Conservation (phyloP, 2,113 vertebrate species). For the Rana temporaria region DNA sequence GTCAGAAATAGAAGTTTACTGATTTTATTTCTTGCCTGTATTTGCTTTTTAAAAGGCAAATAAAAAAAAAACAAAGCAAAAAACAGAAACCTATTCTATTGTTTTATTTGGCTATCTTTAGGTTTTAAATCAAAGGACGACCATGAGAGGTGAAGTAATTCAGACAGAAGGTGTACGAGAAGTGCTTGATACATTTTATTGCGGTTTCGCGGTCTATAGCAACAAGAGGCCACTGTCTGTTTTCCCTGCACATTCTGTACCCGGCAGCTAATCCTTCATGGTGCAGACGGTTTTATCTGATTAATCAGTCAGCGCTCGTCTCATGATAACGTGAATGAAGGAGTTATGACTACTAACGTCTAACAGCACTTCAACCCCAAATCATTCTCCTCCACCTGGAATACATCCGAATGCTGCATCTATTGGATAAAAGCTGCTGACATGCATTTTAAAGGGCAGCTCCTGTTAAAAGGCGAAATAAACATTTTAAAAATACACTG, state of each 20-base stretch:
- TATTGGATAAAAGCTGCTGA: conserved; percentile 27
- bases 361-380: conserved; percentile 19
- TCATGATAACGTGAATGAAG: conserved; percentile 34
- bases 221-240: conserved; percentile 32
- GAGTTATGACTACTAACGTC: conserved; percentile 30
- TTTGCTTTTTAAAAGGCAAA: too few species aligned
- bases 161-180: neutral
- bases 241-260: conserved; percentile 31
- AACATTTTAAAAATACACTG: too few species aligned
- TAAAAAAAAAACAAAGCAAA: neutral
- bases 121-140: neutral
- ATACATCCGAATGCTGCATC: conserved; percentile 1
- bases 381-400: conserved; percentile 14
- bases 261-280: conserved; percentile 32
- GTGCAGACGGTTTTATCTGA: conserved; percentile 38
- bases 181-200: conserved; percentile 38
- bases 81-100: neutral
- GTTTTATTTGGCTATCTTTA: too few species aligned
- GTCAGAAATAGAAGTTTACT: too few species aligned
- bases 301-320: conserved; percentile 26
- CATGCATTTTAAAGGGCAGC: neutral
- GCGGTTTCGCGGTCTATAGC: neutral
- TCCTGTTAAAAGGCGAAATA: too few species aligned
- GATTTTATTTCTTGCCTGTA: too few species aligned
- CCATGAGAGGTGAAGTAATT: conserved; percentile 11